Conservation (phyloP, 2,888 invertebrate genomes). For the Mongoloraphidia duomilia region DNA sequence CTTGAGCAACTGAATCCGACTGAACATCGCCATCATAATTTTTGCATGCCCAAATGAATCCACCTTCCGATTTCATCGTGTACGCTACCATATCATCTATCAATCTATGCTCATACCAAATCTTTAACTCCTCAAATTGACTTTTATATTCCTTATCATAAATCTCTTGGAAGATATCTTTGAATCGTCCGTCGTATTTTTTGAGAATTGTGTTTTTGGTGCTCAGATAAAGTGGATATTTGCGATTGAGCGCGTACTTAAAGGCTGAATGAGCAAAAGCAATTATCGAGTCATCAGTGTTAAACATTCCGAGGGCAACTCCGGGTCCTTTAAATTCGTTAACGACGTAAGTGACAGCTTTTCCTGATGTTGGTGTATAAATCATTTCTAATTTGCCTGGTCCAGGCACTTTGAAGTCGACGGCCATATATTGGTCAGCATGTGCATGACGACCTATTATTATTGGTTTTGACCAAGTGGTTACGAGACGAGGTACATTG, state of each 20-base stretch:
- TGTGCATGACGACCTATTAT: constrained; percentile 98
- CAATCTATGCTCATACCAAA: constrained; percentile 97
- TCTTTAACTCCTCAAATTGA: constrained; percentile 67
- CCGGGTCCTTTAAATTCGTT: constrained; percentile 79
- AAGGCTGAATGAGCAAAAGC: constrained; percentile 94
- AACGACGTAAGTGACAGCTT: constrained; percentile 57
- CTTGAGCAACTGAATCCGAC: constrained; percentile 96
- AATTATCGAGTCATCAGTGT: constrained; percentile 85
- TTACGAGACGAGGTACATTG: constrained; percentile 89
- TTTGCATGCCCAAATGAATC: constrained; percentile 99
- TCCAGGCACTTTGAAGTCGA: constrained; percentile 89
- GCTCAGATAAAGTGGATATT: constrained; percentile 82
- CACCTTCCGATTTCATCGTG: constrained; percentile 94
- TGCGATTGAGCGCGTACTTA: constrained; percentile 71
- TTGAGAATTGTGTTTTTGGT: constrained; percentile 96
- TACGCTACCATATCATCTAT: constrained; percentile 99
- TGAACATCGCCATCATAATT: constrained; percentile 99
- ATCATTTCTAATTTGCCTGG: constrained; percentile 75
- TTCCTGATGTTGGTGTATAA: constrained; percentile 53
- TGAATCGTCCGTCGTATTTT: constrained; percentile 91
- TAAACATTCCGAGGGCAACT: constrained; percentile 89
- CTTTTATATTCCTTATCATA: constrained; percentile 79
- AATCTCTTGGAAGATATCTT: constrained; percentile 93
- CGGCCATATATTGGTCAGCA: constrained; percentile 95
- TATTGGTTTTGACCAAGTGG: constrained; percentile 91